Conservation (phyloP, 1,140 invertebrate species). For the Sinella curviseta region DNA sequence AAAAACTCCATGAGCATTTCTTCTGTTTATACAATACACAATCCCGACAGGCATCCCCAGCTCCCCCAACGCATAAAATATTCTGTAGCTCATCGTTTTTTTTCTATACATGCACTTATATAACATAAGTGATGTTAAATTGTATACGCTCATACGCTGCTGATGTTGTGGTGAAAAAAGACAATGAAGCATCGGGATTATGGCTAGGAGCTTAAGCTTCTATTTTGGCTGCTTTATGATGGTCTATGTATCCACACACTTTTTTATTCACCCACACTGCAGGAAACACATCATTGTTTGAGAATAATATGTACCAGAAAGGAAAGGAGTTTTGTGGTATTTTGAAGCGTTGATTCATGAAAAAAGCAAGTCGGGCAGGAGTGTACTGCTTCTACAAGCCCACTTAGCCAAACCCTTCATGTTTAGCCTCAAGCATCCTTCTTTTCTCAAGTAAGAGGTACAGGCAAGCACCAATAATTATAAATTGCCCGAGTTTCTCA, state of each 20-base stretch:
- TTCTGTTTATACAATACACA: neutral
- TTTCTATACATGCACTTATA: no score
- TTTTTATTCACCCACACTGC: no score
- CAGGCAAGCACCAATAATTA: conserved; percentile 1
- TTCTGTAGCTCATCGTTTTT: neutral
- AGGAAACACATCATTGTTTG: neutral
- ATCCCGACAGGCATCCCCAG: neutral
- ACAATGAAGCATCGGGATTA: neutral
- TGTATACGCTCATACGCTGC: no score
- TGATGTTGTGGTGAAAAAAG: conserved; percentile 2
- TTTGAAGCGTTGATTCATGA: conserved; percentile 20
- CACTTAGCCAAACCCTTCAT: neutral
- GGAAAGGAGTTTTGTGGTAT: neutral
- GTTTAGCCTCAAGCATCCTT: conserved; percentile 1
- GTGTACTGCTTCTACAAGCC: no score
- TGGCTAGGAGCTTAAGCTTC: neutral
- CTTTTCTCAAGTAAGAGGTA: neutral
- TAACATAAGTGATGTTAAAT: no score
- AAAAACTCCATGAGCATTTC: conserved; percentile 5
- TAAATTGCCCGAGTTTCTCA: neutral
- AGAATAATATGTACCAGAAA: no score
- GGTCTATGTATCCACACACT: no score
- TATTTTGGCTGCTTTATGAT: no score
- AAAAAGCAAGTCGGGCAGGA: neutral
- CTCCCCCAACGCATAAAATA: conserved; percentile 1